Percentiles rank a stretch among this genome's conserved stretches.
Evolutionary conservation across 1,140 invertebrate genomes (phyloP).

Genomic region (Pachypsylla venusta): DNA sequence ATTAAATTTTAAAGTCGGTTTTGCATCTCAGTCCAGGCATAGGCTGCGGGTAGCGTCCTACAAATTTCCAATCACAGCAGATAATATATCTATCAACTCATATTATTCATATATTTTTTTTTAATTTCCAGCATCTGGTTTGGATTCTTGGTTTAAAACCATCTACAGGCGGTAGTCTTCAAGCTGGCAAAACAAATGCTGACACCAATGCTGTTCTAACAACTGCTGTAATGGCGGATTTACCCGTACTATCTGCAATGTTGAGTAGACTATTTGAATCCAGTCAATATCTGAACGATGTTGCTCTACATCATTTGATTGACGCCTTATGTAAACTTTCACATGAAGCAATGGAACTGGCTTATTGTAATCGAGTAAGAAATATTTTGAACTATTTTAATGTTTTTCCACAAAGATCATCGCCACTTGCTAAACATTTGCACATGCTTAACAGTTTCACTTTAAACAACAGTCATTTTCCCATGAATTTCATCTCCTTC

Average conservation of each 20-base stretch:
- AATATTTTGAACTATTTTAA: too few relatives aligned
- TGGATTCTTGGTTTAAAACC: slow-evolving; percentile 97
- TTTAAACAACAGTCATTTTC: too few relatives aligned
- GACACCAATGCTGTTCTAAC: slow-evolving; percentile 83
- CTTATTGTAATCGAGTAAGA: slow-evolving; percentile 76
- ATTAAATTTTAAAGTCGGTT: too few relatives aligned
- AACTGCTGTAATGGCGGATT: slow-evolving; percentile 87
- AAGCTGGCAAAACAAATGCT: slow-evolving; percentile 51
- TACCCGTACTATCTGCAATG: slow-evolving; percentile 86
- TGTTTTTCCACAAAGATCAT: too few relatives aligned
- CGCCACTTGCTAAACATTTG: too few relatives aligned
- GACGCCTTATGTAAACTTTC: slow-evolving; percentile 93
- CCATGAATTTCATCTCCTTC: too few relatives aligned
- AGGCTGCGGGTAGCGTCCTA: too few relatives aligned
- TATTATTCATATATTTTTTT: not conserved
- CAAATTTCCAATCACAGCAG: too few relatives aligned
- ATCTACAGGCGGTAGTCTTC: slow-evolving; percentile 78
- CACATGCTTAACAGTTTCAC: too few relatives aligned
- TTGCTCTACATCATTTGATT: slow-evolving; percentile 88
- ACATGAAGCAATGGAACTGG: slow-evolving; percentile 92
- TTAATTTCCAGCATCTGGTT: slow-evolving; percentile 61
- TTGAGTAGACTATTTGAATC: slow-evolving; percentile 86
- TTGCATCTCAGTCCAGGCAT: too few relatives aligned
- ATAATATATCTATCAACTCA: not conserved
- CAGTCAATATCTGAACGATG: slow-evolving; percentile 84